Percentiles rank a stretch among this genome's conserved stretches.
These are phyloP conservation scores for Melangyna quadrimaculata DNA, from an alignment of 2,888 invertebrate species.

Conservation along the genomic window DNA sequence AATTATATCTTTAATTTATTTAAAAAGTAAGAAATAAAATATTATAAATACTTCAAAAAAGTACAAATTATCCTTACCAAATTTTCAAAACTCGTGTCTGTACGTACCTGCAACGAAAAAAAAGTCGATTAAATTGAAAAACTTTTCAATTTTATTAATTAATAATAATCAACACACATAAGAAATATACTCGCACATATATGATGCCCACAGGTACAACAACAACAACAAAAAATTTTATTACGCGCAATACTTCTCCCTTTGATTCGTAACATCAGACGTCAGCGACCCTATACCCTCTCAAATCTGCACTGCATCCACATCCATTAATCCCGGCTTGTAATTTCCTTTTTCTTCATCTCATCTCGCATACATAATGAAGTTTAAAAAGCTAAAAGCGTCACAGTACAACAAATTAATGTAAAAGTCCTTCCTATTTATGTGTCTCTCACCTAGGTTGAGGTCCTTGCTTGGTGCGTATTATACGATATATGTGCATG, in stretches of 20 bases:
- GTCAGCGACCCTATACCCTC: neutral
- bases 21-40: too few species aligned
- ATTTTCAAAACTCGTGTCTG: constrained; percentile 38
- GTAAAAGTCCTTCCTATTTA: constrained; percentile 50
- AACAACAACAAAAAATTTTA: neutral
- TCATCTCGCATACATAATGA: constrained; percentile 65
- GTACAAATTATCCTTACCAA: constrained; percentile 34
- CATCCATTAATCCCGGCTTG: constrained; percentile 66
- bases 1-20: too few species aligned
- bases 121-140: neutral
- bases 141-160: constrained; percentile 13
- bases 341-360: constrained; percentile 67
- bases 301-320: neutral
- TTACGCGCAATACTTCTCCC: neutral
- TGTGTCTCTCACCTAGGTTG: neutral
- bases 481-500: neutral
- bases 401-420: constrained; percentile 66
- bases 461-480: constrained; percentile 12
- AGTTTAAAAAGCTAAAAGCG: constrained; percentile 65
- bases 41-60: too few species aligned
- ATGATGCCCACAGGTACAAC: too few species aligned
- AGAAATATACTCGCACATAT: neutral
- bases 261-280: neutral
- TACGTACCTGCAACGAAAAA: constrained; percentile 56
- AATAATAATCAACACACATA: neutral